A percentile compares a stretch with the other conserved stretches of the same genome.
phyloP scores from a whole-genome alignment of 92 coral and sea anemone genomes.

The Zoanthus sociatus region DNA sequence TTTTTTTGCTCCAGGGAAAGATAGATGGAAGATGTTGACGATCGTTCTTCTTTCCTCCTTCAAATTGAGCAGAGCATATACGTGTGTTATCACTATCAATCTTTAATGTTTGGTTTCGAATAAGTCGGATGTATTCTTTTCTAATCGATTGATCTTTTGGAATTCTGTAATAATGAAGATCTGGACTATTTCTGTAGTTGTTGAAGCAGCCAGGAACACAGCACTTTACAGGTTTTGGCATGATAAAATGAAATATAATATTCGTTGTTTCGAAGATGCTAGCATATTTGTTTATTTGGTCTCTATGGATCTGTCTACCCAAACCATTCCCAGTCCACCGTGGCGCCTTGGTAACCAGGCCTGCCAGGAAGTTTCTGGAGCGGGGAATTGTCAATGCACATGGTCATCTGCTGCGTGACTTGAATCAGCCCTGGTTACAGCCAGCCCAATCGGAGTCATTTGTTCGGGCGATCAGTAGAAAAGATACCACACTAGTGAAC shows the following conservation, averaged over 20 bases:
- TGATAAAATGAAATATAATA: background rate
- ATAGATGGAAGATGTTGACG: slow-evolving; percentile 3
- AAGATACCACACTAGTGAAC: too few relatives aligned
- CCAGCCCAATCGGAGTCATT: too few relatives aligned
- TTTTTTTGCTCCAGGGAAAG: slow-evolving; percentile 3
- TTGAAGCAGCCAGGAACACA: slow-evolving; percentile 1
- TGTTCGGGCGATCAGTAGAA: too few relatives aligned
- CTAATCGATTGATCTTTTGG: slow-evolving; percentile 3
- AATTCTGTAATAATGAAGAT: slow-evolving; percentile 3
- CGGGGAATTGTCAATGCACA: background rate
- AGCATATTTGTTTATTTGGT: background rate
- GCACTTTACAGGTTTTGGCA: background rate
- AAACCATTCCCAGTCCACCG: background rate
- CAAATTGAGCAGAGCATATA: background rate
- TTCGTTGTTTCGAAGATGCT: background rate
- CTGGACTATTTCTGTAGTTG: background rate
- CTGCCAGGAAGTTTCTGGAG: background rate
- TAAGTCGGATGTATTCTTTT: slow-evolving; percentile 3
- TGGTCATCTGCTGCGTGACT: too few relatives aligned
- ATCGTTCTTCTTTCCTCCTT: slow-evolving; percentile 7
- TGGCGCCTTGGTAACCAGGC: background rate
- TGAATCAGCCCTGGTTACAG: too few relatives aligned
- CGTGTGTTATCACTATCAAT: background rate
- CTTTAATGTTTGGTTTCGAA: background rate
- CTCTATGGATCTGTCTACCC: background rate